Evolutionary conservation across 37 sponge, comb jelly and placozoan genomes (phyloP).

Genomic region (Haliclona indistincta): DNA sequence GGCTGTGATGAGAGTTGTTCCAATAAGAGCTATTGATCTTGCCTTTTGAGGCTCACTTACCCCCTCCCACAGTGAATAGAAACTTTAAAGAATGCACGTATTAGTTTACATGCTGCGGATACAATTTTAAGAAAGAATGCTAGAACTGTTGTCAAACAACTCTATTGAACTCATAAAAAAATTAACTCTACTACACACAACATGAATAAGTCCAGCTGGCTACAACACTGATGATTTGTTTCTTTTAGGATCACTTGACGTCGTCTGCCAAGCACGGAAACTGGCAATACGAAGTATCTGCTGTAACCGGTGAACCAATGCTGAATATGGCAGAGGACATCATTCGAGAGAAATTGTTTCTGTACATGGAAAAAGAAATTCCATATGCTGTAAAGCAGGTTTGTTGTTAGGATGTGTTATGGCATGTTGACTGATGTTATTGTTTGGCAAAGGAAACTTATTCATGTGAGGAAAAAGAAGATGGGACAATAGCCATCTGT

Average conservation of each 20-base stretch:
- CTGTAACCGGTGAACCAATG: constrained; percentile 17
- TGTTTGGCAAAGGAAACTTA: constrained; percentile 39
- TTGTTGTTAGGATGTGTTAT: constrained; percentile 1
- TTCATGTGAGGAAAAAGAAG: constrained; percentile 58
- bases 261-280: constrained; percentile 18
- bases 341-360: constrained; percentile 72
- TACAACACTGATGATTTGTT: neutral
- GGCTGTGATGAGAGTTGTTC: no score
- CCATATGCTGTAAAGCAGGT: constrained; percentile 82
- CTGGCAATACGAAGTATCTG: constrained; percentile 51
- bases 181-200: no score
- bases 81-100: no score
- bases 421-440: neutral
- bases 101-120: no score
- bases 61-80: no score
- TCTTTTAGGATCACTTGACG: constrained; percentile 52
- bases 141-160: neutral
- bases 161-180: no score
- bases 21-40: no score
- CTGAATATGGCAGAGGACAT: constrained; percentile 61
- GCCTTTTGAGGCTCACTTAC: no score
- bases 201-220: neutral
- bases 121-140: no score
- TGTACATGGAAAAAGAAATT: constrained; percentile 63
- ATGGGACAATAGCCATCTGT: constrained; percentile 27